Evolutionary conservation across 1,140 invertebrate genomes (phyloP).

Genomic region (Drosophila littoralis): DNA sequence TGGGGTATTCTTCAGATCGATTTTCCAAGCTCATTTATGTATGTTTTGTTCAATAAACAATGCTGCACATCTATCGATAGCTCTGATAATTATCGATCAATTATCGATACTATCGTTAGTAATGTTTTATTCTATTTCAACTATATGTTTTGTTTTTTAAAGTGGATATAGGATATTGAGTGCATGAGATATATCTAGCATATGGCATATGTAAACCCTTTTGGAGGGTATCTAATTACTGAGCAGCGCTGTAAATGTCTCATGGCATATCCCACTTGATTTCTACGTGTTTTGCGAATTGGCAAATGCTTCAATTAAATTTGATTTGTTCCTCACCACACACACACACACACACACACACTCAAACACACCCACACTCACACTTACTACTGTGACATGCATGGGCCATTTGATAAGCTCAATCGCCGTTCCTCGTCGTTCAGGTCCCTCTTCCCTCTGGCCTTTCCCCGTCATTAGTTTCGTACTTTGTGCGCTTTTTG

Average conservation of each 20-base stretch:
- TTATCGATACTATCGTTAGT: too few relatives aligned
- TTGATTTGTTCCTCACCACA: conserved; percentile 66
- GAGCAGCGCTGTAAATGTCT: neutral
- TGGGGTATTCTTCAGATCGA: too few relatives aligned
- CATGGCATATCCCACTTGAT: neutral
- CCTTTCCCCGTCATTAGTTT: conserved; percentile 78
- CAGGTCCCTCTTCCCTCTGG: conserved; percentile 19
- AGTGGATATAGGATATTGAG: too few relatives aligned
- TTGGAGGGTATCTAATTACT: neutral
- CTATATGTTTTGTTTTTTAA: too few relatives aligned
- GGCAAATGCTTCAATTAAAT: conserved; percentile 71
- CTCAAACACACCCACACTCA: neutral
- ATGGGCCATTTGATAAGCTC: conserved; percentile 70
- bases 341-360: conserved; percentile 11
- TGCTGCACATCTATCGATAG: too few relatives aligned
- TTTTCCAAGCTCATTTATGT: too few relatives aligned
- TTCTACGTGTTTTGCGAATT: conserved; percentile 31
- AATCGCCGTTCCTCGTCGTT: conserved; percentile 27
- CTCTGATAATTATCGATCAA: too few relatives aligned
- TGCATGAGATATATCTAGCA: too few relatives aligned
- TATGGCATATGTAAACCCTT: neutral
- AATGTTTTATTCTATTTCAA: too few relatives aligned
- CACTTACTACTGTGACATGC: conserved; percentile 42
- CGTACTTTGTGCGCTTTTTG: conserved; percentile 77
- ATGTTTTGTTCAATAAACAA: too few relatives aligned